Percentiles rank a stretch among this genome's conserved stretches.
Conservation (phyloP, 2,797 vertebrate genomes). For the Clarias platycephalus region DNA sequence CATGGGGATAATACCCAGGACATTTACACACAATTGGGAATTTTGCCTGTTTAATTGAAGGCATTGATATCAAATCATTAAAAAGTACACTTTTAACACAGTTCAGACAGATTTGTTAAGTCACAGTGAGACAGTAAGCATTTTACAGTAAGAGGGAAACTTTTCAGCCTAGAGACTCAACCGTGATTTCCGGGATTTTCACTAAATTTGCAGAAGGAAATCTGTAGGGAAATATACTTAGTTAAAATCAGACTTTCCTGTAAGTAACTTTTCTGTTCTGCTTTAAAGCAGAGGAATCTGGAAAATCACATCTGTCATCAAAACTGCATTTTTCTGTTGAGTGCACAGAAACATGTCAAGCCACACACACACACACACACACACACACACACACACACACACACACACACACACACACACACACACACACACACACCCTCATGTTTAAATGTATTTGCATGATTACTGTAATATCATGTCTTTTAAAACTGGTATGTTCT, state of each 20-base stretch:
- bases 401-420: not conserved
- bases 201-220: not conserved
- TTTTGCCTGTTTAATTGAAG: not conserved
- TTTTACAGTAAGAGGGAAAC: not conserved
- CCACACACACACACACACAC: not conserved
- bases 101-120: not conserved
- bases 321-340: not conserved
- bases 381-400: not conserved
- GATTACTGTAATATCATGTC: not conserved
- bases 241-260: not conserved
- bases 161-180: not conserved
- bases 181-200: not conserved
- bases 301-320: conserved; percentile 17
- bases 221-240: not conserved
- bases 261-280: not conserved
- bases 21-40: not conserved
- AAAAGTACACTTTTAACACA: not conserved
- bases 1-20: not conserved
- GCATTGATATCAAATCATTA: not conserved
- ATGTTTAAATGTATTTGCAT: not conserved
- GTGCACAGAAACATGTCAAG: not conserved
- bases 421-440: not conserved
- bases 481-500: not conserved
- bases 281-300: not conserved
- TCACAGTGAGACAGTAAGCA: not conserved